Evolutionary conservation across 2,113 vertebrate genomes (phyloP), one percentile per base, ranked within the genome.

Genomic region (Chinchilla lanigera): DNA sequence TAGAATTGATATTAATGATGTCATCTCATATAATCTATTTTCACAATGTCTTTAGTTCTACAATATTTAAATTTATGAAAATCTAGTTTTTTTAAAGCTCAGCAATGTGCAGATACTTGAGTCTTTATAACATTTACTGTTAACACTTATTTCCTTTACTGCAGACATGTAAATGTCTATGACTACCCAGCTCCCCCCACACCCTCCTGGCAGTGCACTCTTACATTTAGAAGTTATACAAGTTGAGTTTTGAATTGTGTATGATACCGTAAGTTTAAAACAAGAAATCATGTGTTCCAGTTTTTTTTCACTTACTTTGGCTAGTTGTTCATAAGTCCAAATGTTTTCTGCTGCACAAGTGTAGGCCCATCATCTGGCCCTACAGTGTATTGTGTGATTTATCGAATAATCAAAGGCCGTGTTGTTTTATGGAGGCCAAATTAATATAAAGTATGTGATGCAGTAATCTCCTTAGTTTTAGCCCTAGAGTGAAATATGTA

Each of bases 11-110:
- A 81, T 94, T 91, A 88, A 82, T 86, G 65, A 22, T 81, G 50
- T 89, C 26, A 30, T 95, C 87, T 67, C 95, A 1, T 89, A 87
- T 84, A 95, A 90, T 93, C 60, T 13, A 35, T 89, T 97, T 96
- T n/a, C 9, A 58, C 20, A 82, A 2, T 95, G 2, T n/a, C 7
- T 20, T 9, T 54, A 73, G 80, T 90, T 96, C 44, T 75, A 35
- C 83, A 89, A 73, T 95, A 35, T 14, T 90, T 73, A 58, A 61
- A 91, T 56, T 86, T 92, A 33, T 75, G 6, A 86, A 90, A 95
- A 90, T 17, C 10, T n/a, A 24, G 12, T 14, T 77, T 58, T 92
- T n/a, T 26, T 5, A 50, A 93, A 85, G 38, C 22, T 69, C 10
- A 33, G 22, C 38, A 3, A 91, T 47, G 28, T 71, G 38, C 2